Evolutionary conservation across 2,797 vertebrate genomes (phyloP), one percentile per base, ranked within the genome.

Genomic region (Crypturellus tataupa): DNA sequence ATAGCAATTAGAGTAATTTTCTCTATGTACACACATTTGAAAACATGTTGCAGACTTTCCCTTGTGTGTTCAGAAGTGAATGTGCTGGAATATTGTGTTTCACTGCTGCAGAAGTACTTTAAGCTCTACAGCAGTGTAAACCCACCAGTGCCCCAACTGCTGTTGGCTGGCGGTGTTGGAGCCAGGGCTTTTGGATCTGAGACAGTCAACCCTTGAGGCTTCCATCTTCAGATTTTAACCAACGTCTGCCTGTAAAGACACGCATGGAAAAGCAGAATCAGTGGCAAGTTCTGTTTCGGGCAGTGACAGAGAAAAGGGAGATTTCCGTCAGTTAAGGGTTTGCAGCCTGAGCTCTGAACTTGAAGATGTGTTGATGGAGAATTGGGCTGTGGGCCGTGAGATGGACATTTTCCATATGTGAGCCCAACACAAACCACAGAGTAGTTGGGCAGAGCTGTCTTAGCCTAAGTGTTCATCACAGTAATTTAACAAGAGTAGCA

Each of bases 221-320:
- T 76, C 71, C 18, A 12, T 40, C 51, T 81, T 72, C 67, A 76
- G 29, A 72, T 67, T 86, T 93, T 31, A 70, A 25, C 47, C 51
- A 72, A 2, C 56, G 21, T 60, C 67, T 67, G 53, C 44, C 16
- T 69, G 64, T 60, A 84, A 87, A 29, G 12, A 33, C 19, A 35
- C 1, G 25, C n/a, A 81, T 3, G 39, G 64, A 71, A 73, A 80
- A 89, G 21, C 67, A 51, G 81, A 85, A 67, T 21, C 51, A 39
- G 14, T 79, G 46, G 19, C 25, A 79, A 42, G 17, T 80, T 89
- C 44, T 83, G 7, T 59, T 60, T 89, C 19, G 0, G 9, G 0
- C 49, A 70, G 53, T 80, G 49, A 8, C 47, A 75, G 42, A 80
- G 16, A 87, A 2, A 56, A 5, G 27, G 35, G 87, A 84, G 71